A percentile compares a stretch with the other conserved stretches of the same genome.
Evolutionary conservation across 2,797 vertebrate genomes (phyloP).

Genomic region (Huso huso): DNA sequence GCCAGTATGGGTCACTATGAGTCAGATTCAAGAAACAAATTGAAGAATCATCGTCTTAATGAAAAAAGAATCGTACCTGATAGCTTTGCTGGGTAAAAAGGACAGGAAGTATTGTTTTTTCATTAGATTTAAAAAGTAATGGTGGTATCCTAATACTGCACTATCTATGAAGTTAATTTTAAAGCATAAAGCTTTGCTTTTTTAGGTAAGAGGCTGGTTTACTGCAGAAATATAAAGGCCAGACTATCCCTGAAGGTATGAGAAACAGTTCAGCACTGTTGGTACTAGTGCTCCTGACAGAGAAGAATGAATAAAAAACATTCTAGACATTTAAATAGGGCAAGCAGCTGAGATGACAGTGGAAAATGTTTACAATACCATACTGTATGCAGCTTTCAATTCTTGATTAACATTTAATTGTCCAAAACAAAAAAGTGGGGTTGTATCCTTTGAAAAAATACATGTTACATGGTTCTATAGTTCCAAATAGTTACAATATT

Average conservation of each 20-base stretch:
- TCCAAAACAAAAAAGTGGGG: not conserved
- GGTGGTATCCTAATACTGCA: too few species aligned
- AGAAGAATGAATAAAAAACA: constrained; percentile 4
- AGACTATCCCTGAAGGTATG: constrained; percentile 12
- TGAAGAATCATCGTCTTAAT: too few species aligned
- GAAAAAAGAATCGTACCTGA: too few species aligned
- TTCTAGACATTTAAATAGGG: not conserved
- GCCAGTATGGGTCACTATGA: too few species aligned
- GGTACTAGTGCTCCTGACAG: constrained; percentile 7
- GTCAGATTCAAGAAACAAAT: too few species aligned
- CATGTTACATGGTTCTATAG: not conserved
- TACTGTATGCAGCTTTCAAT: constrained; percentile 8
- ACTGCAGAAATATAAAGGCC: constrained; percentile 14
- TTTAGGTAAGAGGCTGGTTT: constrained; percentile 10
- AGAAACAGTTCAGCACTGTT: constrained; percentile 5
- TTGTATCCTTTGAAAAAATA: constrained; percentile 4
- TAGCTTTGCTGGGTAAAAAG: too few species aligned
- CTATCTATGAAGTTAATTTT: not conserved
- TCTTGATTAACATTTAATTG: constrained; percentile 10
- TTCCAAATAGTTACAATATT: too few species aligned
- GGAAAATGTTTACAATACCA: constrained; percentile 8
- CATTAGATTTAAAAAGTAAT: too few species aligned
- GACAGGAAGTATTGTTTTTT: too few species aligned
- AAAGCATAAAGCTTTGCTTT: constrained; percentile 1
- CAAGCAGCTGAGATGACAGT: not conserved